Evolutionary conservation across 2,113 vertebrate genomes (phyloP).

Genomic region (Chamaetylas fuelleborni): DNA sequence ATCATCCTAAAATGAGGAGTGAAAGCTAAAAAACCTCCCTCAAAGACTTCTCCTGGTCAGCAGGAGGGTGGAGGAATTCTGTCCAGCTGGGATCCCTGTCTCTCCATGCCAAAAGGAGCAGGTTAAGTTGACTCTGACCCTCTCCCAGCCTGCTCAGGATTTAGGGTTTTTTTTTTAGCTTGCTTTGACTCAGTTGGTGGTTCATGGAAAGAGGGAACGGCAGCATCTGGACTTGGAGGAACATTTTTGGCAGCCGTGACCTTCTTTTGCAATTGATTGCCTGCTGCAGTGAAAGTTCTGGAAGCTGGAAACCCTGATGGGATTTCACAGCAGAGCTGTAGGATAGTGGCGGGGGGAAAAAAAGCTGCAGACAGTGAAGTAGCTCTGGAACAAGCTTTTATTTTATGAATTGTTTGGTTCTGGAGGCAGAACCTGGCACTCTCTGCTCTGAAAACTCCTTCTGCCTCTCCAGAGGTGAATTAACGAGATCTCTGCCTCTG

Average conservation of each 20-base stretch:
- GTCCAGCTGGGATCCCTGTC: fast-evolving
- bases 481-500: neutral
- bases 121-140: neutral
- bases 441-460: neutral
- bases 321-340: neutral
- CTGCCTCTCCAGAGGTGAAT: neutral
- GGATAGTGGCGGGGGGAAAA: neutral
- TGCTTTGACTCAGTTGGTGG: neutral
- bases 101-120: neutral
- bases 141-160: slow-evolving; percentile 1
- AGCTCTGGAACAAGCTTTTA: neutral
- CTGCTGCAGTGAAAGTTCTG: slow-evolving; percentile 16
- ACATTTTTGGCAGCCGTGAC: neutral
- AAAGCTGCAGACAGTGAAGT: neutral
- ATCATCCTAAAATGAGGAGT: neutral
- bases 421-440: neutral
- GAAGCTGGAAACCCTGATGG: neutral
- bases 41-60: neutral
- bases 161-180: neutral
- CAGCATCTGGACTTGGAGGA: neutral
- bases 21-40: neutral
- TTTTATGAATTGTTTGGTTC: neutral
- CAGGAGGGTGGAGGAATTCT: neutral
- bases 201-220: neutral
- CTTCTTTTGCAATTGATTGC: neutral